A percentile compares a stretch with the other conserved stretches of the same genome.
These are phyloP conservation scores for Marasmarcha lunaedactyla DNA, from an alignment of 2,888 invertebrate species.

Conservation along the genomic window DNA sequence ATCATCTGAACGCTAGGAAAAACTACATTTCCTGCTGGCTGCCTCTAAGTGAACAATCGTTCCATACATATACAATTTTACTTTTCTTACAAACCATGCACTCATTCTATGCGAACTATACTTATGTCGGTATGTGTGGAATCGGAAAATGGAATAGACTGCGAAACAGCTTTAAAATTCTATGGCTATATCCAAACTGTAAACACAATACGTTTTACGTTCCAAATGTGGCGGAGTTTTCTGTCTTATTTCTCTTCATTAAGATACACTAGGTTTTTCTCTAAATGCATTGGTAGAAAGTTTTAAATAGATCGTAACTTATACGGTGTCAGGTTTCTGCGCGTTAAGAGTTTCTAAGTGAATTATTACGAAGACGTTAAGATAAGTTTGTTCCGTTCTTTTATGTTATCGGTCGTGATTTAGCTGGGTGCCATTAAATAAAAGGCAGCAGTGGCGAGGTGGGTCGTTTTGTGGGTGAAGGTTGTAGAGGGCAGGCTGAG, in stretches of 20 bases:
- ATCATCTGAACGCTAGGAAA: slow-evolving; percentile 25
- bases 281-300: not conserved
- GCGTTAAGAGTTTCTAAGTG: not conserved
- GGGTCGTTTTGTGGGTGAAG: not conserved
- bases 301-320: not conserved
- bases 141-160: slow-evolving; percentile 2
- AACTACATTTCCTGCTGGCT: slow-evolving; percentile 29
- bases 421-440: no score
- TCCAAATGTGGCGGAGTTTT: slow-evolving; percentile 1
- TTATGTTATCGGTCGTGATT: not conserved
- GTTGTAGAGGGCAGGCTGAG: not conserved
- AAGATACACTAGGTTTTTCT: not conserved
- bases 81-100: not conserved
- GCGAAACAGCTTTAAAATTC: slow-evolving; percentile 1
- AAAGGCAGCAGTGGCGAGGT: not conserved
- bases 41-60: slow-evolving; percentile 32
- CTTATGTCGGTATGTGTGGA: slow-evolving; percentile 1
- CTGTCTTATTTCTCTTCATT: slow-evolving; percentile 1
- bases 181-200: slow-evolving; percentile 1
- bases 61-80: slow-evolving; percentile 13
- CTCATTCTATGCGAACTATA: not conserved
- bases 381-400: not conserved
- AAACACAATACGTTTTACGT: not conserved
- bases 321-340: not conserved
- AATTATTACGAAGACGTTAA: not conserved